These are phyloP conservation scores for Chrysomela aeneicollis DNA, from an alignment of 2,888 invertebrate species.

Conservation along the genomic window DNA sequence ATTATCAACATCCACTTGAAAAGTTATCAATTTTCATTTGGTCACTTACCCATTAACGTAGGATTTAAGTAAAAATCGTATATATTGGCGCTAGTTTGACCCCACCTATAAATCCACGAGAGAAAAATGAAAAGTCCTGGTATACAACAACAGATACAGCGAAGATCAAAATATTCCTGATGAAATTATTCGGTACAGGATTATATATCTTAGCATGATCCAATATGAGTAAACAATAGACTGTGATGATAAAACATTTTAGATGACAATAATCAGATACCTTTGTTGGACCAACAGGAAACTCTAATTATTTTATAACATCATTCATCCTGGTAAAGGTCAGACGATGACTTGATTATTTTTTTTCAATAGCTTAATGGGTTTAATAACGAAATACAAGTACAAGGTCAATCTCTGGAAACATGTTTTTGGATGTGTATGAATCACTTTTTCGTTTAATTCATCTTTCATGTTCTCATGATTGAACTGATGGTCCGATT, in stretches of 20 bases:
- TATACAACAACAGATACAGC: too few species aligned
- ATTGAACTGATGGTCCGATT: too few species aligned
- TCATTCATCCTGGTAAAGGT: conserved; percentile 39
- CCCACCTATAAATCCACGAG: too few species aligned
- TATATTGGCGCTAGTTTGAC: too few species aligned
- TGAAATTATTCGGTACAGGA: too few species aligned
- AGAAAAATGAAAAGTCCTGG: too few species aligned
- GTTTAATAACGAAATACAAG: background rate
- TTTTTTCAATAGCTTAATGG: conserved; percentile 7
- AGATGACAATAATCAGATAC: conserved; percentile 31
- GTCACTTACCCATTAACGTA: too few species aligned
- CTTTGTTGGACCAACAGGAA: conserved; percentile 39
- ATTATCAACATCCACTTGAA: too few species aligned
- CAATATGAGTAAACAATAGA: conserved; percentile 25
- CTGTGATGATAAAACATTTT: conserved; percentile 33
- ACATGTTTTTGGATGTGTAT: background rate
- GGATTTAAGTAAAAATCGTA: too few species aligned
- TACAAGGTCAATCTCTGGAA: background rate
- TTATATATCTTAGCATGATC: background rate
- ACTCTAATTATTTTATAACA: conserved; percentile 39
- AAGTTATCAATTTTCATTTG: too few species aligned
- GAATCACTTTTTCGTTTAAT: background rate
- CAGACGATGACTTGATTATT: conserved; percentile 35
- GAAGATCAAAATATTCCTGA: too few species aligned
- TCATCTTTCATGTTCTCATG: background rate